Evolutionary conservation across 2,888 invertebrate genomes (phyloP).

Genomic region (Seira ritae): DNA sequence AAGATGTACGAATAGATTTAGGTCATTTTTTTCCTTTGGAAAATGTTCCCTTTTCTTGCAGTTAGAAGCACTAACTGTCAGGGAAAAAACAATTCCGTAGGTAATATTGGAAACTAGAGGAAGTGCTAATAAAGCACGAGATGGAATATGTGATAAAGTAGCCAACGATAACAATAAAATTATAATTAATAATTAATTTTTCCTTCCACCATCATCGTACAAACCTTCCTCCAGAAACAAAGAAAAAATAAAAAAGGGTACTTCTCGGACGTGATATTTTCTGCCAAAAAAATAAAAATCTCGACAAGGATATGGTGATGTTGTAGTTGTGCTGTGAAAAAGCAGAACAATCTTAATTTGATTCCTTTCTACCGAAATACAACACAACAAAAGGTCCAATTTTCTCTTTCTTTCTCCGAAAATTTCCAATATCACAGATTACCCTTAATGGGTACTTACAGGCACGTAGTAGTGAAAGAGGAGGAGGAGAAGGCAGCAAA

Average conservation of each 20-base stretch:
- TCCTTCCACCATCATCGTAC: conserved; percentile 1
- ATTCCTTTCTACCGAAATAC: background rate
- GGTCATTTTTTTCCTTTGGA: no score
- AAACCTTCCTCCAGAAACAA: background rate
- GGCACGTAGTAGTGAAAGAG: background rate
- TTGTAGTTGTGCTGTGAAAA: no score
- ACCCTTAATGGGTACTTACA: background rate
- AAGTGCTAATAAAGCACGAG: background rate
- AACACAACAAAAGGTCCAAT: background rate
- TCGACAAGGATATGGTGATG: no score
- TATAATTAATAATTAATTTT: conserved; percentile 60
- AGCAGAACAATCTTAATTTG: conserved; percentile 3
- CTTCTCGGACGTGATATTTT: background rate
- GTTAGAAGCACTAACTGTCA: no score
- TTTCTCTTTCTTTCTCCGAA: background rate
- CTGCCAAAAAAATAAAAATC: no score
- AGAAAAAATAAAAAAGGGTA: background rate
- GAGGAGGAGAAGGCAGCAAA: background rate
- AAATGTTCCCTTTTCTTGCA: no score
- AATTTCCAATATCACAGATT: background rate
- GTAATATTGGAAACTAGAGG: no score
- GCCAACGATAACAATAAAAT: conserved; percentile 46
- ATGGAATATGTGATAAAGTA: conserved; percentile 32
- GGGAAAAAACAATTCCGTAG: no score
- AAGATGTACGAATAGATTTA: no score